Percentiles rank a stretch among this genome's conserved stretches.
Conservation (phyloP, 1,140 invertebrate genomes). For the Drosophila watanabei region DNA sequence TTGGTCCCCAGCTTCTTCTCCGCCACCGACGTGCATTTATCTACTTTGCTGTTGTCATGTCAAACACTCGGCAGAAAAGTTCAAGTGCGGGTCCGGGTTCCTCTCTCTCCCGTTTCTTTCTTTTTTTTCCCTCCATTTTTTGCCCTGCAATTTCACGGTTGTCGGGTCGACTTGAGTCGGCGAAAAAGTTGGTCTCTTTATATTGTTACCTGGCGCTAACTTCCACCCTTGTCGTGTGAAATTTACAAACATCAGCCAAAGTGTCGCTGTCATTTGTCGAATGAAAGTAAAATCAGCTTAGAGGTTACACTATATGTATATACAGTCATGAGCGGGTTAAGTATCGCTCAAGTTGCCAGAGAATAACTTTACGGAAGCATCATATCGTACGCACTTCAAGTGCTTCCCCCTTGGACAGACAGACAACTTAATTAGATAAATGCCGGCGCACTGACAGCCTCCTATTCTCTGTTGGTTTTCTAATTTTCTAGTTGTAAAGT, state of each 20-base stretch:
- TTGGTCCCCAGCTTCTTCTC: conserved; percentile 27
- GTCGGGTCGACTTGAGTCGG: conserved; percentile 58
- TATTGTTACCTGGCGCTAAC: conserved; percentile 30
- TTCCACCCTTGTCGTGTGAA: conserved; percentile 30
- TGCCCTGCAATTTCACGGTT: conserved; percentile 68
- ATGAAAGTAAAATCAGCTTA: conserved; percentile 46
- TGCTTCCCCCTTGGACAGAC: conserved; percentile 10
- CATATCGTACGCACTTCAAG: neutral
- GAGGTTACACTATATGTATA: conserved; percentile 15
- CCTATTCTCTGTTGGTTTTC: conserved; percentile 27
- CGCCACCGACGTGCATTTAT: conserved; percentile 16
- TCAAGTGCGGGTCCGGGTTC: conserved; percentile 61
- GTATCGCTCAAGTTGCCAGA: conserved; percentile 9
- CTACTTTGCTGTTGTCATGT: conserved; percentile 64
- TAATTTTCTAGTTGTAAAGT: conserved; percentile 51
- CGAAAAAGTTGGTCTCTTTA: conserved; percentile 40
- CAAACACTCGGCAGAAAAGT: conserved; percentile 70
- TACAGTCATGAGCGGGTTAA: conserved; percentile 25
- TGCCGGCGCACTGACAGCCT: conserved; percentile 15
- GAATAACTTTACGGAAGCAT: conserved; percentile 35
- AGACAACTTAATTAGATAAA: conserved; percentile 53
- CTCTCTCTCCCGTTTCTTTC: conserved; percentile 6
- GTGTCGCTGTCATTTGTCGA: conserved; percentile 40
- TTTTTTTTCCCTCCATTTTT: conserved; percentile 10
- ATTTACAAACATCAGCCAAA: conserved; percentile 39